Evolutionary conservation across 2,113 vertebrate species (phyloP).

Genomic region (Nematolebias whitei): DNA sequence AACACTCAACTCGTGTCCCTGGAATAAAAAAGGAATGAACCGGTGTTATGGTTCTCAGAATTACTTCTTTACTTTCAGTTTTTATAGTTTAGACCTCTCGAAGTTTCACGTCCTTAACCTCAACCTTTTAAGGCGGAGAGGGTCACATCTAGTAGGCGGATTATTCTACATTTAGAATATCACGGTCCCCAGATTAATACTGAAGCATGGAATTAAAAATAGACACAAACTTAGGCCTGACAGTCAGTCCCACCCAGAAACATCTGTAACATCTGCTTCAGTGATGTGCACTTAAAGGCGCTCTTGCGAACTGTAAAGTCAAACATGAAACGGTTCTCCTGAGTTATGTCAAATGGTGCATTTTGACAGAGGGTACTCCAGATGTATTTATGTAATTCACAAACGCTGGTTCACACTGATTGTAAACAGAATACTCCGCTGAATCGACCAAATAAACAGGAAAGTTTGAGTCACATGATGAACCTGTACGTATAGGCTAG

Average conservation of each 20-base stretch:
- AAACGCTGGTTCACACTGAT: too few species aligned
- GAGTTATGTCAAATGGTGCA: too few species aligned
- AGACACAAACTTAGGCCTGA: neutral
- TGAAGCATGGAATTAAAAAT: neutral
- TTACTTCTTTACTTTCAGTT: neutral
- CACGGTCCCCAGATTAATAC: neutral
- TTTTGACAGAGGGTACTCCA: too few species aligned
- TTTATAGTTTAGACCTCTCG: neutral
- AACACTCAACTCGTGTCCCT: too few species aligned
- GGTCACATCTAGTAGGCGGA: neutral
- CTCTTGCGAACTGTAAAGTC: too few species aligned
- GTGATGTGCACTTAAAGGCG: neutral
- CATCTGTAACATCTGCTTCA: neutral
- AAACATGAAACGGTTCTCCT: too few species aligned
- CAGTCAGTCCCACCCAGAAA: neutral
- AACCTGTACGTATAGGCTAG: too few species aligned
- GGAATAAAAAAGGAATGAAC: neutral
- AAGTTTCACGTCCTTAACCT: neutral
- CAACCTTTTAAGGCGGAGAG: neutral
- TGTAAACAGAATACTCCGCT: too few species aligned
- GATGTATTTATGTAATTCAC: too few species aligned
- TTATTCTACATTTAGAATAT: neutral
- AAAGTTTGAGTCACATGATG: too few species aligned
- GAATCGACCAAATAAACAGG: too few species aligned
- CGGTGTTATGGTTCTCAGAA: neutral